Percentiles rank a stretch among this genome's conserved stretches.
Evolutionary conservation across 2,113 vertebrate genomes (phyloP).

Genomic region (Pollachius pollachius): DNA sequence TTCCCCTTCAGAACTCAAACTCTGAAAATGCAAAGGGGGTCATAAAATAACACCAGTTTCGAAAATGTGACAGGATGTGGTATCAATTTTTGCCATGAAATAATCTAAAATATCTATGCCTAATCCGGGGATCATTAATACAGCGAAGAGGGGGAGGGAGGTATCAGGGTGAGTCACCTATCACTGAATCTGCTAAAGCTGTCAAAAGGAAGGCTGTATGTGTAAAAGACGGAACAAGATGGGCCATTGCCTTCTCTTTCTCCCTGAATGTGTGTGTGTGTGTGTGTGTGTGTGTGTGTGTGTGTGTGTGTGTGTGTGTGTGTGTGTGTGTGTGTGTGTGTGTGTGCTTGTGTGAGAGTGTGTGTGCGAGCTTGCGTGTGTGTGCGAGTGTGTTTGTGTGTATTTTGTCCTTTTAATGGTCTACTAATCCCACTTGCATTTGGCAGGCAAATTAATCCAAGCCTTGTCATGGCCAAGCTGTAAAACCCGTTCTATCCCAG

Average conservation of each 20-base stretch:
- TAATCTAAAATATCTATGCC: slow-evolving; percentile 1
- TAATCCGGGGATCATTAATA: not conserved
- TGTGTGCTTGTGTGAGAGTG: slow-evolving; percentile 10
- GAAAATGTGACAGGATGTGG: too few species aligned
- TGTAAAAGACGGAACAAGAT: not conserved
- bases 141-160: slow-evolving; percentile 13
- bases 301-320: slow-evolving; percentile 8
- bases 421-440: slow-evolving; percentile 72
- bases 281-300: slow-evolving; percentile 10
- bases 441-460: slow-evolving; percentile 73
- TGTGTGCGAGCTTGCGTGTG: slow-evolving; percentile 5
- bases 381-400: slow-evolving; percentile 11
- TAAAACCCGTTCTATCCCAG: slow-evolving; percentile 44
- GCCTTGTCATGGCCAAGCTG: slow-evolving; percentile 60
- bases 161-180: slow-evolving; percentile 54
- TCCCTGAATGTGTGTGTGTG: slow-evolving; percentile 5
- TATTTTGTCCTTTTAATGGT: slow-evolving; percentile 68
- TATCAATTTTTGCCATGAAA: too few species aligned
- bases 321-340: slow-evolving; percentile 10
- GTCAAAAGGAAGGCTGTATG: slow-evolving; percentile 12
- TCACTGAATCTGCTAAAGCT: slow-evolving; percentile 47
- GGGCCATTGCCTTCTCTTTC: not conserved
- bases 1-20: too few species aligned
- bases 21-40: too few species aligned
- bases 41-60: too few species aligned